Base-by-base conservation (phyloP, 2,888 invertebrate genomes). In the Drepanosiphum platanoidis region DNA sequence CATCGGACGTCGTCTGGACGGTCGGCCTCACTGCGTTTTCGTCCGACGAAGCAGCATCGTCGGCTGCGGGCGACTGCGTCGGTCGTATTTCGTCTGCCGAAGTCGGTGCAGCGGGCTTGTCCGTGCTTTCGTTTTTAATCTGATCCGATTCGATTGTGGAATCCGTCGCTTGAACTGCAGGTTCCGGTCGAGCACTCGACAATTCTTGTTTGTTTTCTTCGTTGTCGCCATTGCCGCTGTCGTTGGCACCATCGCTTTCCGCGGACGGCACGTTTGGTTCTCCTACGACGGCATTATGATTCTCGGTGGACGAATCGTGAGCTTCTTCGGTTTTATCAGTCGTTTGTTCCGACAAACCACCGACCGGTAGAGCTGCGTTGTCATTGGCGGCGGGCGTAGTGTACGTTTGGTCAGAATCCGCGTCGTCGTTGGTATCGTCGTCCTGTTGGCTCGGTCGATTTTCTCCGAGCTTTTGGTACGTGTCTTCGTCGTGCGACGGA, bases 361-460 rank as follows among this genome's bases (percentile, higher is more conserved):
- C 52, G 8, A n/a, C 27, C 4, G 66, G 5, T 13, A 30, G 39
- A 7, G 15, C 34, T 15, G 46, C 79, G 30, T 34, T 58, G 32
- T n/a, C 42, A n/a, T 68, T 64, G 18, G 36, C 18, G 1, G 2
- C 18, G 1, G 5, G 18, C 11, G 61, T 64, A 36, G 70, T 58
- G 15, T n/a, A n/a, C 5, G 39, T 11, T 15, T 74, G n/a, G 4
- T 81, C 70, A 18, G 39, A 15, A 15, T 58, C 15, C 2, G 71
- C 78, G 3, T 86, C 78, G 3, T 86, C 78, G 22, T 86, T 70
- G 15, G 64, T 36, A 4, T 46, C 84, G 18, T 46, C 84, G 18
- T 86, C 83, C 30, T 81, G 58, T n/a, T 61, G 64, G 46, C 87
- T 87, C 75, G 87, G 87, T 46, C 88, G 88, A 83, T 87, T 87